Base-by-base conservation (phyloP, 2,888 invertebrate genomes). In the Chymomyza caudatula region DNA sequence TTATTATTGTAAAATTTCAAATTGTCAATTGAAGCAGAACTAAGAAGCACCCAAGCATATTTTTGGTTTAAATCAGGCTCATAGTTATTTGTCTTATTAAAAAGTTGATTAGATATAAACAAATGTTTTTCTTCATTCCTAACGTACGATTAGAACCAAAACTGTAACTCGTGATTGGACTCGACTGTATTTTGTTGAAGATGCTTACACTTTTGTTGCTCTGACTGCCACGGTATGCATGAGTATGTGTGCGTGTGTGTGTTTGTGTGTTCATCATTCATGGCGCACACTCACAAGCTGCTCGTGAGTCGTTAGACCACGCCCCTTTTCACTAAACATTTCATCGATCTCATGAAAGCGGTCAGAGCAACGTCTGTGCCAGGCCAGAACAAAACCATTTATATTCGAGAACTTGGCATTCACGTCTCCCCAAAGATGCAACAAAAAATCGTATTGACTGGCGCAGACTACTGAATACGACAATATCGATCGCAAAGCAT, bases 251-350 rank as follows among this genome's bases (percentile, higher is more conserved):
- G 49, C 3, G 42, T n/a, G 53, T 17, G 25, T 52, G 66, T 66
- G 57, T 51, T 66, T 64, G 64, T 65, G 44, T 37, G 58, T 63
- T 8, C 23, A 66, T 67, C 69, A 63, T 74, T 29, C 68, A 84
- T 84, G 79, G 82, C 85, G 81, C 81, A 81, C 77, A 71, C 81
- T 81, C 85, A 54, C 64, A 69, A 63, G 56, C 6, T 60, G 62
- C 15, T 76, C 68, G 67, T 75, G 71, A 73, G 73, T 78, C 63
- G 70, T 70, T 62, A 76, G 73, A 74, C 73, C 74, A 84, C 86
- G 82, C 86, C 87, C 73, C 80, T 79, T 84, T 80, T 79, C 74
- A 78, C 53, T 75, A 67, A 65, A 67, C 69, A 75, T 74, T 79
- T 82, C 78, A 80, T 79, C 76, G 85, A 80, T 82, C 84, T 81